These are phyloP conservation scores for Syritta pipiens DNA, from an alignment of 2,888 invertebrate genomes.

Conservation along the genomic window DNA sequence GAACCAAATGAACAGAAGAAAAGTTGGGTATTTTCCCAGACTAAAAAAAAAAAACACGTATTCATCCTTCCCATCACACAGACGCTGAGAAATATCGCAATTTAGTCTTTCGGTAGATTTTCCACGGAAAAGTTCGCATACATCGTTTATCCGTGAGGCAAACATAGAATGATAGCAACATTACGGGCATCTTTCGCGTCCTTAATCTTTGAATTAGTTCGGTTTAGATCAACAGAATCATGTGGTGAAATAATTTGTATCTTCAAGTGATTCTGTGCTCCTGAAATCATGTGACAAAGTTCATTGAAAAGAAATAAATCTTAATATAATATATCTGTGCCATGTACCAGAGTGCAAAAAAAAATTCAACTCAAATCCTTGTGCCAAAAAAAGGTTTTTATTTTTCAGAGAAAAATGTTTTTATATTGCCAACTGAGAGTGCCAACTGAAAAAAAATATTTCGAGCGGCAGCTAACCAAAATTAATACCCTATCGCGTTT, in stretches of 20 bases:
- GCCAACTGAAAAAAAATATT: conserved; percentile 53
- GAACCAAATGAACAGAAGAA: not conserved
- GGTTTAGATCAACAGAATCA: not conserved
- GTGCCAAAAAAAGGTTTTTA: conserved; percentile 56
- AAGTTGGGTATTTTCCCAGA: conserved; percentile 18
- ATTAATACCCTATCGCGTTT: conserved; percentile 52
- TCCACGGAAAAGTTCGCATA: conserved; percentile 63
- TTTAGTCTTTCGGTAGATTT: conserved; percentile 66
- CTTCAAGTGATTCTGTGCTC: not conserved
- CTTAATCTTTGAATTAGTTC: not conserved
- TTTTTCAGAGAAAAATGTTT: conserved; percentile 2
- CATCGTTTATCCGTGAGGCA: conserved; percentile 31
- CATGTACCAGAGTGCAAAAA: conserved; percentile 35
- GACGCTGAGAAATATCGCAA: conserved; percentile 52
- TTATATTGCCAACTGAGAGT: conserved; percentile 52
- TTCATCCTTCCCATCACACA: conserved; percentile 47
- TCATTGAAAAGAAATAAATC: conserved; percentile 27
- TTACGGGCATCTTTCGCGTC: not conserved
- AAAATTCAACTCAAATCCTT: conserved; percentile 55
- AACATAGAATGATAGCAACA: not conserved
- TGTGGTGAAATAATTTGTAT: not conserved
- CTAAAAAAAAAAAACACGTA: conserved; percentile 35
- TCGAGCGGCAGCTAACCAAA: conserved; percentile 51
- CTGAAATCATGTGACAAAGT: conserved; percentile 57
- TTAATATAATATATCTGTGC: not conserved